Conservation (phyloP, 2,113 vertebrate genomes). For the Psittacus erithacus region DNA sequence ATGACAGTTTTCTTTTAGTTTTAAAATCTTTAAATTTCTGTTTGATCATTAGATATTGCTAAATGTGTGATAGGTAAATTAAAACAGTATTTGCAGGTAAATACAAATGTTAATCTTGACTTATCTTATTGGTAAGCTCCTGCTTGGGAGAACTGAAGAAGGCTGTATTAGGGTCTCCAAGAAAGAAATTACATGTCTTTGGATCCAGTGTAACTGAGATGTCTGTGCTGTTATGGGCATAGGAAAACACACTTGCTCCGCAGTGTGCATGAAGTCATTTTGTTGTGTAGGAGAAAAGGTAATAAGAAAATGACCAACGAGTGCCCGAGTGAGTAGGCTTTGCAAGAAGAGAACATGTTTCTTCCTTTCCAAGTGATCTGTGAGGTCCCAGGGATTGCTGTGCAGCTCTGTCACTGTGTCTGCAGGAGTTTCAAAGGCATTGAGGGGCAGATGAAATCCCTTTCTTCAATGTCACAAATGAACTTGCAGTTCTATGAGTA, state of each 20-base stretch:
- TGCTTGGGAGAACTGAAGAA: not conserved
- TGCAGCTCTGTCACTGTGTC: not conserved
- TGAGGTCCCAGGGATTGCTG: not conserved
- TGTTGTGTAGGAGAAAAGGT: not conserved
- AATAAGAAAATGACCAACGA: not conserved
- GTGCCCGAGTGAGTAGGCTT: not conserved
- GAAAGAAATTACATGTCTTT: not conserved
- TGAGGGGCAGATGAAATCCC: not conserved
- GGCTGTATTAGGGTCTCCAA: not conserved
- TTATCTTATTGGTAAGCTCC: not conserved
- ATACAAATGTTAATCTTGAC: not conserved
- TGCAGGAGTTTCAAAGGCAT: not conserved
- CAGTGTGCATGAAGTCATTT: not conserved
- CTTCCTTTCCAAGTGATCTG: not conserved
- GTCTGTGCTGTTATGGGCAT: not conserved
- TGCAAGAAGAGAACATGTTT: not conserved
- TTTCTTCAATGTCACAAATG: not conserved
- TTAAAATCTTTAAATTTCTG: not conserved
- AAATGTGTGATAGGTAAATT: not conserved
- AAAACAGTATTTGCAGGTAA: not conserved
- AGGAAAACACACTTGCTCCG: not conserved
- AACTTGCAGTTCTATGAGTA: not conserved
- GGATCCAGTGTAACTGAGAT: not conserved
- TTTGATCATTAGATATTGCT: not conserved
- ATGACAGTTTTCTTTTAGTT: not conserved